A percentile compares a stretch with the other conserved stretches of the same genome.
Evolutionary conservation across 2,888 invertebrate genomes (phyloP).

Genomic region (Omphaloscelis lunosa): DNA sequence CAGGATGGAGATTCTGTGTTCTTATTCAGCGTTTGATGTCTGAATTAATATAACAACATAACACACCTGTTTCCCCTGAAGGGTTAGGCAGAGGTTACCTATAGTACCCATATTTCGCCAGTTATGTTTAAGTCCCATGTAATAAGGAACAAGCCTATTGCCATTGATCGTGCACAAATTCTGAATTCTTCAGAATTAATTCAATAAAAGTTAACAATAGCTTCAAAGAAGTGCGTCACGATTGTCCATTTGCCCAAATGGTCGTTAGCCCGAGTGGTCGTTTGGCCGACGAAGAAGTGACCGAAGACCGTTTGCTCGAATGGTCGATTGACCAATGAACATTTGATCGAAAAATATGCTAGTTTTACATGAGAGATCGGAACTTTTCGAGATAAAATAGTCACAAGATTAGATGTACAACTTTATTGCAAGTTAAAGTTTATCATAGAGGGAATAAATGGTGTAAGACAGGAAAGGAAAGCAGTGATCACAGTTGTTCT

Average conservation of each 20-base stretch:
- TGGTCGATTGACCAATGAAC: neutral
- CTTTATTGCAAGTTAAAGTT: neutral
- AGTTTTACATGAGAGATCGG: neutral
- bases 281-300: too few relatives aligned
- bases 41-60: neutral
- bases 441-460: neutral
- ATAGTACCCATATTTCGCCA: neutral
- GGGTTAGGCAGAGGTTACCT: neutral
- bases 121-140: neutral
- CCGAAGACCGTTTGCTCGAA: neutral
- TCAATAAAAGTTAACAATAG: neutral
- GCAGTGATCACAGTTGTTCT: neutral
- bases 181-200: neutral
- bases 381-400: neutral
- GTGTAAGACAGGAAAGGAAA: neutral
- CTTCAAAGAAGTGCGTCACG: neutral
- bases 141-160: neutral
- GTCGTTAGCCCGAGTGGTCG: too few relatives aligned
- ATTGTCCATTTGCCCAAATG: neutral
- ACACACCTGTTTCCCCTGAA: too few relatives aligned
- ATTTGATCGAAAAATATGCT: neutral
- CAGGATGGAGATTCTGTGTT: neutral
- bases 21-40: neutral
- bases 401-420: neutral
- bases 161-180: neutral